phyloP scores from a whole-genome alignment of 2,113 vertebrate species.

The Pteronura brasiliensis region DNA sequence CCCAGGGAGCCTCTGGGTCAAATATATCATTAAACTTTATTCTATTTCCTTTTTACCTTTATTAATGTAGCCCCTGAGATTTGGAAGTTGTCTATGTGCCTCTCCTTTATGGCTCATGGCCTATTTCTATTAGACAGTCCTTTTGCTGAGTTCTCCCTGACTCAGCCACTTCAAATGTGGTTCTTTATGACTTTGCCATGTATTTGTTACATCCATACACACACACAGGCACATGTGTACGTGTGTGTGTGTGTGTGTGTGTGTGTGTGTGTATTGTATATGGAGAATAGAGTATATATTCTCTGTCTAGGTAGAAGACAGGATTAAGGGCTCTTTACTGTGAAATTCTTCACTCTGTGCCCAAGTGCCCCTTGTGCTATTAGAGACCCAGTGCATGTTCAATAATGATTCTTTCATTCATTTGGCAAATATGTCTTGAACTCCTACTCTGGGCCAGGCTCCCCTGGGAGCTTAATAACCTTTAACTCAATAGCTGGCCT shows the following conservation, averaged over 20 bases:
- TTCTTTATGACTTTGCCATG: background rate
- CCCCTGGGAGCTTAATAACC: background rate
- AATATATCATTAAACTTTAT: background rate
- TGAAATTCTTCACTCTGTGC: background rate
- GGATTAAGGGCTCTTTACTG: background rate
- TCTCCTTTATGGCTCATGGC: background rate
- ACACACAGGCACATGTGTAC: background rate
- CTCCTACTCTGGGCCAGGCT: background rate
- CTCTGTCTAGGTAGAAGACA: background rate
- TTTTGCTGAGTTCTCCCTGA: background rate
- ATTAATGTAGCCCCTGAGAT: background rate
- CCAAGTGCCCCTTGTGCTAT: background rate
- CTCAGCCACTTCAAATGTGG: no score
- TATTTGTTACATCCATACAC: background rate
- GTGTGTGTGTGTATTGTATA: background rate
- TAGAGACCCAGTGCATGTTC: background rate
- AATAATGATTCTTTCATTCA: background rate
- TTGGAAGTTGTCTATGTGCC: background rate
- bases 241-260: accelerated
- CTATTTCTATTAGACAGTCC: background rate
- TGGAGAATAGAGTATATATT: background rate
- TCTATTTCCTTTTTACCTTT: background rate
- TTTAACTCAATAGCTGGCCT: background rate
- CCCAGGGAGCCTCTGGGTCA: background rate
- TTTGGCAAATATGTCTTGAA: background rate